phyloP scores from a whole-genome alignment of 2,797 vertebrate species.

The Carapus acus region DNA sequence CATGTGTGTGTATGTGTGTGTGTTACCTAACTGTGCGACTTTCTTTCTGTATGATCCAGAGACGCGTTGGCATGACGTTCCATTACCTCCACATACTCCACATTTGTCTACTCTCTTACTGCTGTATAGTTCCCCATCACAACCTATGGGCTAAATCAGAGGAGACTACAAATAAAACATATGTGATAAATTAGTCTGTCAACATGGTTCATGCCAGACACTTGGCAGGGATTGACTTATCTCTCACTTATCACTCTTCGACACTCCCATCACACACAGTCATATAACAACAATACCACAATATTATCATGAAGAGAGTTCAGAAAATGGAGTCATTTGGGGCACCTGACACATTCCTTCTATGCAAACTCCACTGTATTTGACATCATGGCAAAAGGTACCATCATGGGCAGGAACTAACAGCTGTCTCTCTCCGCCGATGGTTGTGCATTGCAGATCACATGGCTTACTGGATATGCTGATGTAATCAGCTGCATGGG shows the following conservation, averaged over 20 bases:
- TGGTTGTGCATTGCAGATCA: slow-evolving; percentile 87
- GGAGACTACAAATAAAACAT: background rate
- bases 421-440: slow-evolving; percentile 81
- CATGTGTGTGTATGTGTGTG: slow-evolving; percentile 45
- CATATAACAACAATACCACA: no score
- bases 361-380: slow-evolving; percentile 83
- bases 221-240: no score
- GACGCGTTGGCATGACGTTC: slow-evolving; percentile 81
- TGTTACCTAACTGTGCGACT: slow-evolving; percentile 83
- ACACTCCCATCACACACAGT: no score
- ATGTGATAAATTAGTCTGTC: background rate
- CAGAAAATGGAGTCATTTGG: no score
- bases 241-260: no score
- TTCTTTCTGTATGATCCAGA: slow-evolving; percentile 85
- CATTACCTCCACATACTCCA: slow-evolving; percentile 82
- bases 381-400: slow-evolving; percentile 80
- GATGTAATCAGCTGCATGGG: slow-evolving; percentile 82
- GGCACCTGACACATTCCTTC: slow-evolving; percentile 84
- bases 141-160: slow-evolving; percentile 79
- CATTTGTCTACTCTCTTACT: slow-evolving; percentile 79
- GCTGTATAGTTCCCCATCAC: slow-evolving; percentile 83
- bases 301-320: no score
- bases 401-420: slow-evolving; percentile 83
- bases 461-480: slow-evolving; percentile 91
- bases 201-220: no score